Percentiles rank a stretch among this genome's conserved stretches.
phyloP scores from a whole-genome alignment of 2,113 vertebrate species.

The Meles meles region DNA sequence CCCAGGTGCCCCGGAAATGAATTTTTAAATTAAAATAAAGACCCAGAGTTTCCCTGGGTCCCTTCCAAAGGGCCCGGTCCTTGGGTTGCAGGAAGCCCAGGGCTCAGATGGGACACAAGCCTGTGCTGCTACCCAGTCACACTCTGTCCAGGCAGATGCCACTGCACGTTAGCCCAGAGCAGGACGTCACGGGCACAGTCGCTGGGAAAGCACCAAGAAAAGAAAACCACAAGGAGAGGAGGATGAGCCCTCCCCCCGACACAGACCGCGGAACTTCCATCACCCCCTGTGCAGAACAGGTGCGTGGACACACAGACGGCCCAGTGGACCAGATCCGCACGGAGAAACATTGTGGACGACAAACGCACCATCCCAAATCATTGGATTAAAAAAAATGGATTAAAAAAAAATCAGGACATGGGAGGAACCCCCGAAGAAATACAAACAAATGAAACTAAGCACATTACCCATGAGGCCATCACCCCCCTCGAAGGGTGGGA shows the following conservation, averaged over 20 bases:
- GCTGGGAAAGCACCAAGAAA: neutral
- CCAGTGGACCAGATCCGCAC: rapidly evolving
- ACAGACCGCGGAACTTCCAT: neutral
- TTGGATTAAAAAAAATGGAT: neutral
- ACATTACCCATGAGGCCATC: rapidly evolving
- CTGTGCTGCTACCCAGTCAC: rapidly evolving
- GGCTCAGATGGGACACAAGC: rapidly evolving
- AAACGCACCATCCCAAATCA: neutral
- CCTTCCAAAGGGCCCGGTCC: rapidly evolving
- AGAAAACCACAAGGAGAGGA: neutral
- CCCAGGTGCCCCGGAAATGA: neutral
- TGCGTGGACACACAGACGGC: rapidly evolving
- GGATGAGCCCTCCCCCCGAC: no score
- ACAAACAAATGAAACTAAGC: neutral
- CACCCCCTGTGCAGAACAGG: rapidly evolving
- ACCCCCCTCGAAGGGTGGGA: no score
- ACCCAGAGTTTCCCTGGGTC: neutral
- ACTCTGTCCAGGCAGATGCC: rapidly evolving
- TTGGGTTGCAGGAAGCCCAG: neutral
- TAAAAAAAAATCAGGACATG: neutral
- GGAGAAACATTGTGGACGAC: no score
- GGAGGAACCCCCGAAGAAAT: neutral
- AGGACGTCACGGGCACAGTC: neutral
- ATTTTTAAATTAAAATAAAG: neutral
- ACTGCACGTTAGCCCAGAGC: rapidly evolving